A percentile compares a stretch with the other conserved stretches of the same genome.
phyloP scores from a whole-genome alignment of 1,140 invertebrate species.

The Teleopsis dalmanni region DNA sequence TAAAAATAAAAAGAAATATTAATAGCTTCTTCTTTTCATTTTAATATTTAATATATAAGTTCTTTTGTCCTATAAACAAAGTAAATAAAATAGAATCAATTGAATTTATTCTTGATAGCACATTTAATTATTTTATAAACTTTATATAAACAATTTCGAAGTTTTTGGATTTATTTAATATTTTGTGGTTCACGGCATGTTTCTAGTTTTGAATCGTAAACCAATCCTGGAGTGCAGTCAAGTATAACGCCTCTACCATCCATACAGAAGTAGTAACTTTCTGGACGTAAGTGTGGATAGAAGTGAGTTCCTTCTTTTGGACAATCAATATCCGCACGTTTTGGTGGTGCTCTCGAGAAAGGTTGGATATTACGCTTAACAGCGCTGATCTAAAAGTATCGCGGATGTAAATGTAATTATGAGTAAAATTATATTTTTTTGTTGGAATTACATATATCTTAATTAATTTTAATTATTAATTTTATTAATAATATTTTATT shows the following conservation, averaged over 20 bases:
- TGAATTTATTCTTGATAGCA: too few species aligned
- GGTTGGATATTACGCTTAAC: conserved; percentile 25
- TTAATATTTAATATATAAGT: too few species aligned
- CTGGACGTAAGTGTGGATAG: conserved; percentile 23
- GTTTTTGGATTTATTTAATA: too few species aligned
- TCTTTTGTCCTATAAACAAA: too few species aligned
- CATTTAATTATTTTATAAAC: too few species aligned
- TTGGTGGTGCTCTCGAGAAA: conserved; percentile 25
- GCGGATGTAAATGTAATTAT: neutral
- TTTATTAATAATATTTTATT: neutral
- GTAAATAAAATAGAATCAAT: too few species aligned
- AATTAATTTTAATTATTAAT: neutral
- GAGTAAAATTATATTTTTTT: neutral
- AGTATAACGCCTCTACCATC: conserved; percentile 28
- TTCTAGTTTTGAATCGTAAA: conserved; percentile 22
- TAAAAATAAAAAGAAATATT: too few species aligned
- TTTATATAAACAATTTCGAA: too few species aligned
- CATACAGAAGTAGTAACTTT: conserved; percentile 32
- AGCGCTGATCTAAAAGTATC: conserved; percentile 19
- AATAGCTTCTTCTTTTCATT: too few species aligned
- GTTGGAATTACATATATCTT: neutral
- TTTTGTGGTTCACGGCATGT: conserved; percentile 23
- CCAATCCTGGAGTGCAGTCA: conserved; percentile 34
- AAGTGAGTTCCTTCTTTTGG: conserved; percentile 27
- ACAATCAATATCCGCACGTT: conserved; percentile 26